These are phyloP conservation scores for Bubo blakistoni DNA, from an alignment of 2,113 vertebrate species.

Conservation along the genomic window DNA sequence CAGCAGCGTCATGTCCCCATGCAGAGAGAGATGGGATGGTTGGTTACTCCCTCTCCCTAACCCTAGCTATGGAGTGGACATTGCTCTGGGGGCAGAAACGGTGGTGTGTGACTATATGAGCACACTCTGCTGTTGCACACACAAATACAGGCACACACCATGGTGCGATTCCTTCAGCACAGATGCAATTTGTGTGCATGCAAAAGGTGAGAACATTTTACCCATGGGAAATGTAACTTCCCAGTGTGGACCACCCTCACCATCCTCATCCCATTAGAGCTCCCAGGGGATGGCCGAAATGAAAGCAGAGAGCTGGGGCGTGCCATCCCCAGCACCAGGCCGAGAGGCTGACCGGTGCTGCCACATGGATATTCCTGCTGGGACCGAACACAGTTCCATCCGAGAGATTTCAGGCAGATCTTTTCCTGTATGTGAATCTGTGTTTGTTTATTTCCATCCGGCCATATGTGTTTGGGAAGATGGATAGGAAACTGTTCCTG, in stretches of 20 bases:
- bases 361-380: background rate
- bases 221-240: background rate
- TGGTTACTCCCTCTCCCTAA: background rate
- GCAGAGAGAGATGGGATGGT: background rate
- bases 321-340: background rate
- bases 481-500: background rate
- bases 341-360: background rate
- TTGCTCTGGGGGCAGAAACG: background rate
- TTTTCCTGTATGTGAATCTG: background rate
- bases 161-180: background rate
- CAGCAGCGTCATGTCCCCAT: background rate
- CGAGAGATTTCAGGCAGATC: background rate
- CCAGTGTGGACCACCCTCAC: background rate
- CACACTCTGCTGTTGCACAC: background rate
- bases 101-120: accelerated
- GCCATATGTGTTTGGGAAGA: background rate
- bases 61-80: background rate
- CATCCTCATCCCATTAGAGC: background rate
- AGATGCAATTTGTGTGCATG: accelerated
- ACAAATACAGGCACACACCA: accelerated
- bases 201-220: background rate
- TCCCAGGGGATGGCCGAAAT: background rate
- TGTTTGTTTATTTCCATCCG: background rate
- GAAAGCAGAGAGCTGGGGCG: background rate
- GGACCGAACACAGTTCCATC: accelerated